Evolutionary conservation across 2,113 vertebrate genomes (phyloP).

Genomic region (Pteruthius melanotis): DNA sequence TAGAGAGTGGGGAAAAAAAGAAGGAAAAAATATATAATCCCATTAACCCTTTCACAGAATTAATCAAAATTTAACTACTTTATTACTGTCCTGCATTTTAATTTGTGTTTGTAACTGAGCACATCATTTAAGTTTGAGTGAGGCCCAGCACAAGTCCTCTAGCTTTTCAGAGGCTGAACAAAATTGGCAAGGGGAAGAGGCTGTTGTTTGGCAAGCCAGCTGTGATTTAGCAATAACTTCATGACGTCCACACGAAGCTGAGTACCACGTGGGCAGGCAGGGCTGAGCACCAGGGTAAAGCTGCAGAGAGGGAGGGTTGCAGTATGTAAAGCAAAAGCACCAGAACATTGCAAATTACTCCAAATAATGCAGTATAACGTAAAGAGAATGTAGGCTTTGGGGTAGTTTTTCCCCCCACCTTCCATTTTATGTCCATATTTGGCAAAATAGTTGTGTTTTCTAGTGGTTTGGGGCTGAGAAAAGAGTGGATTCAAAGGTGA

Average conservation of each 20-base stretch:
- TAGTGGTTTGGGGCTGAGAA: not conserved
- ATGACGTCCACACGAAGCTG: not conserved
- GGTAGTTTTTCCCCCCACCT: fast-evolving
- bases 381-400: not conserved
- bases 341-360: not conserved
- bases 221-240: conserved; percentile 42
- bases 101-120: not conserved
- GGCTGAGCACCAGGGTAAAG: not conserved
- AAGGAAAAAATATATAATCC: not conserved
- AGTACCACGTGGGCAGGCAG: not conserved
- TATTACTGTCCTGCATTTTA: not conserved
- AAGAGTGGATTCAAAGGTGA: not conserved
- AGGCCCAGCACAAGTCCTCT: not conserved
- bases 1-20: not conserved
- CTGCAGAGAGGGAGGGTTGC: not conserved
- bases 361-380: not conserved
- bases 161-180: conserved; percentile 7
- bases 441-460: not conserved
- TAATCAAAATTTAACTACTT: not conserved
- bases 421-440: not conserved
- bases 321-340: not conserved
- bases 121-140: not conserved
- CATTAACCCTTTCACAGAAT: conserved; percentile 12
- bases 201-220: conserved; percentile 30
- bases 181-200: not conserved